These are phyloP conservation scores for Chaitophorus viminalis DNA, from an alignment of 2,888 invertebrate genomes.

Conservation along the genomic window DNA sequence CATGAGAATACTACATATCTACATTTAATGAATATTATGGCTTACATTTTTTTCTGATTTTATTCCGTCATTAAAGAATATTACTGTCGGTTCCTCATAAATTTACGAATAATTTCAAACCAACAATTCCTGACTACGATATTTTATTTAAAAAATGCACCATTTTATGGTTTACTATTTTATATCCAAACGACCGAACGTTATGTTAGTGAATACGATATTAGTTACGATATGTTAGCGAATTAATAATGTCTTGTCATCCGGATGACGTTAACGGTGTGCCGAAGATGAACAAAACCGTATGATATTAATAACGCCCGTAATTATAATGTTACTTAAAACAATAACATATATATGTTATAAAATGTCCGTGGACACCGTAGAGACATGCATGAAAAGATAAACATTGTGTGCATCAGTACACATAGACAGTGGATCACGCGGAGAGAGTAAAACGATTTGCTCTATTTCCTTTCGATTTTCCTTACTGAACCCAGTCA, in stretches of 20 bases:
- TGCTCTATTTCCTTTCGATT: constrained; percentile 60
- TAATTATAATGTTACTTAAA: background rate
- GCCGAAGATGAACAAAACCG: background rate
- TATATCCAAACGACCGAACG: too few species aligned
- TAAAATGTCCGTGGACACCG: background rate
- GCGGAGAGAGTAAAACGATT: constrained; percentile 58
- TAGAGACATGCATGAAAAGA: constrained; percentile 20
- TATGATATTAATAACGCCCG: background rate
- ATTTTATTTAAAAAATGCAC: background rate
- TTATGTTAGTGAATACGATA: too few species aligned
- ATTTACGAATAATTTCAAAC: background rate
- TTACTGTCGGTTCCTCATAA: background rate
- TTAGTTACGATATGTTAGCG: background rate
- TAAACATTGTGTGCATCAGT: background rate
- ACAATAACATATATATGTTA: background rate
- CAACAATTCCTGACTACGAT: background rate
- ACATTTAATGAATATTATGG: background rate
- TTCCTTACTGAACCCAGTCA: constrained; percentile 33
- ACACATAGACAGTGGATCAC: background rate
- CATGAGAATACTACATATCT: too few species aligned
- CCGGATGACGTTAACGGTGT: background rate
- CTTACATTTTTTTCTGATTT: background rate
- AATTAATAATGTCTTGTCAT: background rate
- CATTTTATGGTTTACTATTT: background rate
- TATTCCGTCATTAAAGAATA: background rate